These are phyloP conservation scores for Spea bombifrons DNA, from an alignment of 2,113 vertebrate species.

Conservation along the genomic window DNA sequence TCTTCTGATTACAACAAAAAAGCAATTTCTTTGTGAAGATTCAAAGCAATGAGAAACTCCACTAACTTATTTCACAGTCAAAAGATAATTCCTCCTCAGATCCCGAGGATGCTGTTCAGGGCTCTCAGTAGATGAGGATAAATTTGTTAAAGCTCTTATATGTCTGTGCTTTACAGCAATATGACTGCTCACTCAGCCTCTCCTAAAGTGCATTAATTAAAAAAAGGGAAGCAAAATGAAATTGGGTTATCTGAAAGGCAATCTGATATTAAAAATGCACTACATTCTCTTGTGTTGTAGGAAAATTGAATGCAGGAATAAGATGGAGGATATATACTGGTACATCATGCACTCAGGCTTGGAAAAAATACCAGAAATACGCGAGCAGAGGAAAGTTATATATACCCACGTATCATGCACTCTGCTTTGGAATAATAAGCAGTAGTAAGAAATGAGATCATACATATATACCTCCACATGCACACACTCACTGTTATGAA, in stretches of 20 bases:
- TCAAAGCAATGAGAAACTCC: slow-evolving; percentile 36
- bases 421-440: too few species aligned
- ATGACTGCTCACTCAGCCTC: slow-evolving; percentile 27
- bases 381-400: too few species aligned
- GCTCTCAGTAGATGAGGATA: slow-evolving; percentile 32
- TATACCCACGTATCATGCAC: too few species aligned
- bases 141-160: slow-evolving; percentile 35
- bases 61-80: slow-evolving; percentile 42
- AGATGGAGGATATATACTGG: too few species aligned
- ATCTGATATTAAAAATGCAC: too few species aligned
- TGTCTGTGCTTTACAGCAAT: slow-evolving; percentile 2
- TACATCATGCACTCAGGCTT: too few species aligned
- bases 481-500: too few species aligned
- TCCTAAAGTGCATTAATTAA: slow-evolving; percentile 30
- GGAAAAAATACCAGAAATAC: too few species aligned
- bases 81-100: slow-evolving; percentile 38
- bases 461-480: too few species aligned
- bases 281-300: too few species aligned
- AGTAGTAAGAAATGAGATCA: too few species aligned
- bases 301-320: too few species aligned
- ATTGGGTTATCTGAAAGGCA: neutral
- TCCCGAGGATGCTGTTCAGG: slow-evolving; percentile 32
- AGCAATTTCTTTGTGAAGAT: slow-evolving; percentile 43
- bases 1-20: slow-evolving; percentile 28
- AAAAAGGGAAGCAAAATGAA: neutral